These are phyloP conservation scores for Aplysina aerophoba DNA, from an alignment of 37 sponge, comb jelly and placozoan genomes.

Conservation along the genomic window DNA sequence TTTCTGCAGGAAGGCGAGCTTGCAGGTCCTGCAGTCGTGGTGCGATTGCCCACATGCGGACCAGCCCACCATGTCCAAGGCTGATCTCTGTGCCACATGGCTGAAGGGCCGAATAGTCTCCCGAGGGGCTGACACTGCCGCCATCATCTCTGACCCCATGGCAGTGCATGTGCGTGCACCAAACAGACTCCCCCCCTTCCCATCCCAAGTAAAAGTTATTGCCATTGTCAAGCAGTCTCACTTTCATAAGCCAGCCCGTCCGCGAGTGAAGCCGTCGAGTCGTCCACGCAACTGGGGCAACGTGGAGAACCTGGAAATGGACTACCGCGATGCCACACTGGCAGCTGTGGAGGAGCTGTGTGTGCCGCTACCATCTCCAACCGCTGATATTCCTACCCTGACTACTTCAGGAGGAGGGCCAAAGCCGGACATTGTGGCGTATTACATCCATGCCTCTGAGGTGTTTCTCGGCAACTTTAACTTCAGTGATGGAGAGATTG, in stretches of 20 bases:
- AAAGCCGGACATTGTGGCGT: not conserved
- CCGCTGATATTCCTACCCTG: not conserved
- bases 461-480: slow-evolving; percentile 41
- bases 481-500: slow-evolving; percentile 45
- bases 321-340: not conserved
- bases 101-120: slow-evolving; percentile 4
- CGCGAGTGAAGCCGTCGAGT: not conserved
- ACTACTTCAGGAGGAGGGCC: not conserved
- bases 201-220: not conserved
- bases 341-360: not conserved
- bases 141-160: not conserved
- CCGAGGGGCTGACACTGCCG: not conserved
- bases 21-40: too few species aligned
- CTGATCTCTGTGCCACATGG: not conserved
- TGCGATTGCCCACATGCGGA: too few species aligned
- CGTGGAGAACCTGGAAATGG: slow-evolving; percentile 5
- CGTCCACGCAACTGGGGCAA: not conserved
- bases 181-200: not conserved
- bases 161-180: not conserved
- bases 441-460: slow-evolving; percentile 31
- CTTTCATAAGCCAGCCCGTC: not conserved
- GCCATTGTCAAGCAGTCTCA: not conserved
- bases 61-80: too few species aligned
- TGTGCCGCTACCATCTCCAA: too few species aligned
- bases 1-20: too few species aligned